These are phyloP conservation scores for Archips xylosteana DNA, from an alignment of 2,888 invertebrate genomes.

Conservation along the genomic window DNA sequence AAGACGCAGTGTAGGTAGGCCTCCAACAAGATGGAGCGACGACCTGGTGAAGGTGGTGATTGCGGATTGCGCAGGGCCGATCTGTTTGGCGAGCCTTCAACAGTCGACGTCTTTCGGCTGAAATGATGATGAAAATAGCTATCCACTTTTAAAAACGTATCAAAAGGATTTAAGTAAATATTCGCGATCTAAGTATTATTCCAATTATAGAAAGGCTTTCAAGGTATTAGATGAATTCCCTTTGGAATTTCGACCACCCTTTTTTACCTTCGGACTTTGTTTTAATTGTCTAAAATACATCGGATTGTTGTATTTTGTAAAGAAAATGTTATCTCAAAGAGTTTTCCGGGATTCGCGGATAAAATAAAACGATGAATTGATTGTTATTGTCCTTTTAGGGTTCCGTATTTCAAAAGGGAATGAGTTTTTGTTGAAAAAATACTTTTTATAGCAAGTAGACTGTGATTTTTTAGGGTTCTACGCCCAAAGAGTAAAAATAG, in stretches of 20 bases:
- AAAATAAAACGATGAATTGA: neutral
- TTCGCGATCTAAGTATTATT: constrained; percentile 6
- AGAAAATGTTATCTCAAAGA: constrained; percentile 2
- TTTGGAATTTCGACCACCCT: constrained; percentile 4
- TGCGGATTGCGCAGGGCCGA: no score
- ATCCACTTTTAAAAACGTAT: neutral
- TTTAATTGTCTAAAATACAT: constrained; percentile 35
- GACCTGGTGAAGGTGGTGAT: no score
- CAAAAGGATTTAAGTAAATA: neutral
- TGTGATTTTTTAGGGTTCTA: no score
- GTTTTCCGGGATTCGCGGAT: neutral
- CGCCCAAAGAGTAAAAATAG: no score
- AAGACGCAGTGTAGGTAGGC: no score
- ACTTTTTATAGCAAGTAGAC: no score
- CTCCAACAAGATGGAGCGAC: no score
- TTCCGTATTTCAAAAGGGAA: no score
- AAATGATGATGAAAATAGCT: neutral
- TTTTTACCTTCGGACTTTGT: constrained; percentile 12
- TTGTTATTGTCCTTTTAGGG: neutral
- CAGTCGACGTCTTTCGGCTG: no score
- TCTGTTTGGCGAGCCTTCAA: no score
- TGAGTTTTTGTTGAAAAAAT: no score
- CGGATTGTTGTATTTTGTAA: constrained; percentile 27
- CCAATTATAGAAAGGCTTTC: constrained; percentile 21
- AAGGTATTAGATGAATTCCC: constrained; percentile 36